Percentiles rank a stretch among this genome's conserved stretches.
phyloP scores from a whole-genome alignment of 1,140 invertebrate species.

The Conus ventricosus region DNA sequence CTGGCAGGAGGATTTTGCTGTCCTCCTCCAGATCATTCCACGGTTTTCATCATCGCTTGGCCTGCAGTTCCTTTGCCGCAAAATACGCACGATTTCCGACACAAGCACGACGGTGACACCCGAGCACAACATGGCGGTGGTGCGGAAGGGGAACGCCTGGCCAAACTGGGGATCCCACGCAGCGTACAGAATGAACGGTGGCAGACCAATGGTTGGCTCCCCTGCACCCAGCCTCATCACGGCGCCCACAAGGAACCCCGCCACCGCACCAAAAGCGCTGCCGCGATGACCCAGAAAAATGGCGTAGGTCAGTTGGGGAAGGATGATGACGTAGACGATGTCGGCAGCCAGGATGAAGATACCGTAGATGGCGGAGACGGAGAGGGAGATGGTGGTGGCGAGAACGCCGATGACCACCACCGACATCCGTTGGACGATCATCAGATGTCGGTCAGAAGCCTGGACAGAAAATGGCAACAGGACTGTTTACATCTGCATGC shows the following conservation, averaged over 20 bases:
- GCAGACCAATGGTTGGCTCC: constrained; percentile 55
- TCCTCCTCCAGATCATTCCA: neutral
- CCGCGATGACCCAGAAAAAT: constrained; percentile 58
- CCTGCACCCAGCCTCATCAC: constrained; percentile 68
- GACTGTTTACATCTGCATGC: too few relatives aligned
- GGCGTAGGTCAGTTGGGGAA: constrained; percentile 68
- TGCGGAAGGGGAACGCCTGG: constrained; percentile 69
- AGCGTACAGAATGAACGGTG: constrained; percentile 64
- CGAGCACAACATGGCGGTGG: constrained; percentile 65
- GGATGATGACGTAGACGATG: constrained; percentile 70
- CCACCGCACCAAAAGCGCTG: constrained; percentile 64
- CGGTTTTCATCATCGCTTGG: neutral
- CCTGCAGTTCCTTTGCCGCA: neutral
- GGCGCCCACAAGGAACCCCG: constrained; percentile 58
- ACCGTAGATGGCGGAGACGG: constrained; percentile 65
- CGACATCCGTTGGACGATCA: constrained; percentile 59
- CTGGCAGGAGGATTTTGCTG: too few relatives aligned
- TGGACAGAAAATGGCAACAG: constrained; percentile 38
- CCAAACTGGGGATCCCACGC: constrained; percentile 60
- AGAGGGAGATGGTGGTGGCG: constrained; percentile 64
- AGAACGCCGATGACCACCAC: constrained; percentile 61
- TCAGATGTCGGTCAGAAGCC: constrained; percentile 64
- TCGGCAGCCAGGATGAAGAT: constrained; percentile 71
- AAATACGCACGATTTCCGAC: constrained; percentile 35
- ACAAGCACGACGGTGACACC: constrained; percentile 51